Conservation (phyloP, 2,113 vertebrate genomes). For the Nesoenas mayeri region DNA sequence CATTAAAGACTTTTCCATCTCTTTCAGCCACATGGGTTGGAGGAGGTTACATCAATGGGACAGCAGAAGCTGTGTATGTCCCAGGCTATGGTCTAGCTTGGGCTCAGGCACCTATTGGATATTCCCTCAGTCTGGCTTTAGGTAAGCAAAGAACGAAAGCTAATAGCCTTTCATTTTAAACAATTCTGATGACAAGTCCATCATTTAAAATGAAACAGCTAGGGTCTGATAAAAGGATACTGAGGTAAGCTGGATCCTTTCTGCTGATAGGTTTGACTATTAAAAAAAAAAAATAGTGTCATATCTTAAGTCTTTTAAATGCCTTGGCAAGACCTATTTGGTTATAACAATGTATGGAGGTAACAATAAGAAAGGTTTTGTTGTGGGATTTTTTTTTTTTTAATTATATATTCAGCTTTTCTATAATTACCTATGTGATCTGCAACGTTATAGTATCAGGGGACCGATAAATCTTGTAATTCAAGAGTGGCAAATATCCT, state of each 20-base stretch:
- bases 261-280: background rate
- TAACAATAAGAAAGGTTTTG: background rate
- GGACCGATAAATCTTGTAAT: background rate
- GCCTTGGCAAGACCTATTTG: background rate
- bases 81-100: conserved; percentile 91
- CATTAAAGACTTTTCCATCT: background rate
- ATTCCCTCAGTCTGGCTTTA: conserved; percentile 91
- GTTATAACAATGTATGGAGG: background rate
- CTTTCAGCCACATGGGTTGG: conserved; percentile 96
- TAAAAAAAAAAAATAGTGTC: background rate
- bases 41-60: conserved; percentile 98
- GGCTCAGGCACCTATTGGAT: conserved; percentile 98
- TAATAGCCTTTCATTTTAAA: background rate
- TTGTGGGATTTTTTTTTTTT: background rate
- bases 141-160: conserved; percentile 78
- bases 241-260: background rate
- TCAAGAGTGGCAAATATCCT: background rate
- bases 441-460: background rate
- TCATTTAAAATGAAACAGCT: background rate
- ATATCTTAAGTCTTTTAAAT: background rate
- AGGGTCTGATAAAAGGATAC: background rate
- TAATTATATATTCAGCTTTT: background rate
- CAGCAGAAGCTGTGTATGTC: conserved; percentile 94
- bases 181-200: background rate
- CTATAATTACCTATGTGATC: background rate